These are phyloP conservation scores for Plemyria rubiginata DNA, from an alignment of 2,888 invertebrate genomes.

Conservation along the genomic window DNA sequence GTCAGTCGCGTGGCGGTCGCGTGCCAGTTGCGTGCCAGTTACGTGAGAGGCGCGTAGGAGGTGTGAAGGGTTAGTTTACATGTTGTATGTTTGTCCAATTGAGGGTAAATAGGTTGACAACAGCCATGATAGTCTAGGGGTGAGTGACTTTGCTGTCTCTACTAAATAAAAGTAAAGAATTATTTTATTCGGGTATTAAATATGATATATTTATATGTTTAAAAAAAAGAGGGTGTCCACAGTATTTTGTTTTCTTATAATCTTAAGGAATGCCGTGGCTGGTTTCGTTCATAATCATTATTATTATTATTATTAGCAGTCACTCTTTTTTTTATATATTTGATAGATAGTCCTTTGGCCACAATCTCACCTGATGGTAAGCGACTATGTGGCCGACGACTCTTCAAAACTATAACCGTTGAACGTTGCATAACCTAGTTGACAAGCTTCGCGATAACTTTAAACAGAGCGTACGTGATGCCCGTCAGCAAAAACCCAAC, in stretches of 20 bases:
- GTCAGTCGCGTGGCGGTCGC: constrained; percentile 24
- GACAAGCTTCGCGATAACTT: neutral
- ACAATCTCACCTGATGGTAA: too few species aligned
- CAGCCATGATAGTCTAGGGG: constrained; percentile 17
- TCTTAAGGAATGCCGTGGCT: too few species aligned
- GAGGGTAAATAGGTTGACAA: constrained; percentile 24
- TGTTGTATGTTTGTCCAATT: constrained; percentile 26
- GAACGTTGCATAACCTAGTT: neutral
- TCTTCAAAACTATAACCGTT: neutral
- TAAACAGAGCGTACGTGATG: neutral
- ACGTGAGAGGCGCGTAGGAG: constrained; percentile 21
- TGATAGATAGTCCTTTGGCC: too few species aligned
- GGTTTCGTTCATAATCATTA: too few species aligned
- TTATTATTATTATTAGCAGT: too few species aligned
- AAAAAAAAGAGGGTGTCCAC: too few species aligned
- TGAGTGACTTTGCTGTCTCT: constrained; percentile 12
- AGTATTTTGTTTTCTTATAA: too few species aligned
- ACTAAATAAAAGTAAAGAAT: neutral
- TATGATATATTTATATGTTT: too few species aligned
- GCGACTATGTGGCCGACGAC: too few species aligned
- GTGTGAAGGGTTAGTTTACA: constrained; percentile 24
- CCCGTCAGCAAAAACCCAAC: constrained; percentile 57
- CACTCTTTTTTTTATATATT: too few species aligned
- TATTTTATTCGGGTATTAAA: too few species aligned
- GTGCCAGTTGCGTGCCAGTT: constrained; percentile 20